Evolutionary conservation across 2,797 vertebrate genomes (phyloP).

Genomic region (Aulostomus chinensis): DNA sequence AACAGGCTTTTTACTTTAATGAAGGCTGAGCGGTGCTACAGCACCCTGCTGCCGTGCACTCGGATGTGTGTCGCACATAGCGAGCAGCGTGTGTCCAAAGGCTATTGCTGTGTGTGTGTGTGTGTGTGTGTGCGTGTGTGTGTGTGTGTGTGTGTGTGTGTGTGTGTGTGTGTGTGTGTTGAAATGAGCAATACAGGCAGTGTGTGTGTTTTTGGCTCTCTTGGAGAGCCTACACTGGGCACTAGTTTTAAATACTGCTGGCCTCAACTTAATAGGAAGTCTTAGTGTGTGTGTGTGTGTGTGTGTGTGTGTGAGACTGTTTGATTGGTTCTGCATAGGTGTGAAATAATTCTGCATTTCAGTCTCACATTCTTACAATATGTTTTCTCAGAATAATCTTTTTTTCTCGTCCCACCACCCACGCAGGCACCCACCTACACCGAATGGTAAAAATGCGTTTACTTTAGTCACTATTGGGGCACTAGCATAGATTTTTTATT

Average conservation of each 20-base stretch:
- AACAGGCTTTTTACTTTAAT: constrained; percentile 74
- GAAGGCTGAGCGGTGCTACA: constrained; percentile 43
- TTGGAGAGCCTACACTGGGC: constrained; percentile 23
- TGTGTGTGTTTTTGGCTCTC: constrained; percentile 12
- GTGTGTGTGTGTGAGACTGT: constrained; percentile 11
- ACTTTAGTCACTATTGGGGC: too few relatives aligned
- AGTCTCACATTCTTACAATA: constrained; percentile 62
- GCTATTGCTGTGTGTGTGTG: background rate
- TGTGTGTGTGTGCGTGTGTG: constrained; percentile 3
- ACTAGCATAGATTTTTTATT: too few relatives aligned
- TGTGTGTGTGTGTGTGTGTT: constrained; percentile 17
- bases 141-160: constrained; percentile 6
- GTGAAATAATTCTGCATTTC: constrained; percentile 65
- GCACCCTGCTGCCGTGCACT: constrained; percentile 39
- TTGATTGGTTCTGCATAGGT: constrained; percentile 62
- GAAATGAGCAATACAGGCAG: background rate
- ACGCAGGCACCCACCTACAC: constrained; percentile 24
- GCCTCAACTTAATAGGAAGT: constrained; percentile 42
- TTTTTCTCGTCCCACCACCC: constrained; percentile 55
- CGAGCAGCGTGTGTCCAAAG: constrained; percentile 7
- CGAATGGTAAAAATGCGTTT: too few relatives aligned
- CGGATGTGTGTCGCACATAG: constrained; percentile 15
- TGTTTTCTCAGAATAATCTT: constrained; percentile 73
- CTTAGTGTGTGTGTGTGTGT: constrained; percentile 40
- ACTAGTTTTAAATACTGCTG: constrained; percentile 43